Base-by-base conservation (phyloP, 2,113 vertebrate genomes). In the Microcebus jonahi region DNA sequence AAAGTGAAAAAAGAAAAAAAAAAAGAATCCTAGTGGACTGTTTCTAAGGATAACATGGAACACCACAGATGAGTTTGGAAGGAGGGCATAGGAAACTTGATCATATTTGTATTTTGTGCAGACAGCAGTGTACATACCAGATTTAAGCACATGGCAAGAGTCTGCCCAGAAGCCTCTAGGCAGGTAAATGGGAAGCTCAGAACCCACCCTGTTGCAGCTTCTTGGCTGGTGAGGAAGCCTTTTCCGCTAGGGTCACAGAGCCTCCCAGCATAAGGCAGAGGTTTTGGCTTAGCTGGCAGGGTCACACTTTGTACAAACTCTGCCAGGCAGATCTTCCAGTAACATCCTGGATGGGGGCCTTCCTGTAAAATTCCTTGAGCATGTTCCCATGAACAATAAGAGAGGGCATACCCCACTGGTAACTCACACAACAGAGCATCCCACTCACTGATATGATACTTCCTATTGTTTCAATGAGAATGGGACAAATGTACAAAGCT, bases 341-440 rank as follows among this genome's bases (percentile, higher is more conserved):
- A 97, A 98, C 88, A 96, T 97, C 96, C 97, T 97, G 97, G 71
- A 96, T 85, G 92, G 94, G 77, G 76, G 92, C 92, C 96, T 94
- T 95, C 96, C 96, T 97, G 92, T 65, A 85, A 73, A 94, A 96
- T 80, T 97, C 90, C 96, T 97, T 95, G 88, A 96, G 94, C 50
- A 48, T 59, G 53, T 90, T 87, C 87, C 63, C 65, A 23, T 70
- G 95, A 97, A 97, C 94, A 97, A 93, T 92, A 88, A 68, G 48
- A 63, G 88, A 97, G 96, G 88, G 88, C 95, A 97, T 82, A 96
- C 61, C 92, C 93, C 8, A 0, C 55, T 57, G 53, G 80, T 67
- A 79, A 90, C 84, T 79, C 85, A 63, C 96, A 93, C 50, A 76
- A 77, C 48, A 90, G 31, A 95, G 85, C 76, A 76, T 63, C 50